These are phyloP conservation scores for Acanthisitta chloris DNA, from an alignment of 2,113 vertebrate species.

Conservation along the genomic window DNA sequence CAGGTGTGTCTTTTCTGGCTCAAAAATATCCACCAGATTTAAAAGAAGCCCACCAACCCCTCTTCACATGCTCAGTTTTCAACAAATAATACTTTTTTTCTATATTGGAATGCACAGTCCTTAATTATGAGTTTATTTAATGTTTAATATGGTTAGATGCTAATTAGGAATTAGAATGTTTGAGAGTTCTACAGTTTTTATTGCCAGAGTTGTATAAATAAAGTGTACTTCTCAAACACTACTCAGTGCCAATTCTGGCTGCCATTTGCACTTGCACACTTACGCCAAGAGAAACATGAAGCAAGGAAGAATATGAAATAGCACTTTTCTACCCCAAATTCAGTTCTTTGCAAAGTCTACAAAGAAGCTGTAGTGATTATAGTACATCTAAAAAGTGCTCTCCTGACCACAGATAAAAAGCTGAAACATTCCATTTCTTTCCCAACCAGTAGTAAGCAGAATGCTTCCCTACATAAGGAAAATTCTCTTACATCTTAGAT, in stretches of 20 bases:
- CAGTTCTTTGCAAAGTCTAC: not conserved
- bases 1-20: not conserved
- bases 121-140: not conserved
- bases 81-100: not conserved
- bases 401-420: not conserved
- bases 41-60: not conserved
- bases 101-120: not conserved
- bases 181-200: not conserved
- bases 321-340: not conserved
- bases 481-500: not conserved
- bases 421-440: not conserved
- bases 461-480: rapidly evolving
- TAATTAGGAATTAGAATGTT: not conserved
- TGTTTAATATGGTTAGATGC: not conserved
- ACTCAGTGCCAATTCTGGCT: not conserved
- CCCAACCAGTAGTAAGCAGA: not conserved
- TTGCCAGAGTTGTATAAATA: not conserved
- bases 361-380: not conserved
- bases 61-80: not conserved
- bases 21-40: not conserved
- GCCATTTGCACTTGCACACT: not conserved
- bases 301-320: not conserved
- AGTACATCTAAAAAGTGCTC: not conserved
- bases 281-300: not conserved
- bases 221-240: not conserved